Base-by-base conservation (phyloP, 2,888 invertebrate genomes). In the Thera obeliscata region DNA sequence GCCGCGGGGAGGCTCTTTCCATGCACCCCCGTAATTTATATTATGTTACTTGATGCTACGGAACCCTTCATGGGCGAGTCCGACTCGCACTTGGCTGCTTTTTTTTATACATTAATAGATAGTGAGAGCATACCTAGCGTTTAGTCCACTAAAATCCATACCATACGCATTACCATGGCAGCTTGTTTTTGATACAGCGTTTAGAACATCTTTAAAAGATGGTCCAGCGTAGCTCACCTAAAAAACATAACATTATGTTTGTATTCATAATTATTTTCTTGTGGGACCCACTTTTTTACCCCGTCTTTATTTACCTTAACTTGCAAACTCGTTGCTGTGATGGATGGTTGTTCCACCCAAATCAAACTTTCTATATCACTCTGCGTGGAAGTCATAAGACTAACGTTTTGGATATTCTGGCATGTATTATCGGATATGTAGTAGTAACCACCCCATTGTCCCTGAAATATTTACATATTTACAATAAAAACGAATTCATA, bases 301-400 rank as follows among this genome's bases (percentile, higher is more conserved):
- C 5, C 7, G 1, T 41, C 38, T 38, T 38, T 41, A 7, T 41
- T 41, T 56, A 87, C 88, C 83, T 85, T 80, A 2, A 87, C 78
- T 41, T 77, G 46, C 43, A 76, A 75, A 1, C 74, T 80, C 11
- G 46, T 76, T 4, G 70, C 9, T 46, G 59, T 6, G 4, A 66
- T 12, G 6, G 66, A 3, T 33, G 84, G 70, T 0, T 85, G 80
- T 85, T 97, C 95, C 3, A 96, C 83, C 97, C 98, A 98, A 11
- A 88, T 91, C 1, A 98, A 84, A 58, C 95, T 95, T 6, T 96
- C 95, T 49, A 97, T 88, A 79, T 97, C 96, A 38, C 97, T 96
- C 63, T 95, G 41, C 7, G 0, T 91, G 12, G 92, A 79, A 0
- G 95, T 94, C 80, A 95, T 95, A 5, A 95, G 94, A 77, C 93